Conservation (phyloP, 1,140 invertebrate species). For the Sminthurides bifidus region DNA sequence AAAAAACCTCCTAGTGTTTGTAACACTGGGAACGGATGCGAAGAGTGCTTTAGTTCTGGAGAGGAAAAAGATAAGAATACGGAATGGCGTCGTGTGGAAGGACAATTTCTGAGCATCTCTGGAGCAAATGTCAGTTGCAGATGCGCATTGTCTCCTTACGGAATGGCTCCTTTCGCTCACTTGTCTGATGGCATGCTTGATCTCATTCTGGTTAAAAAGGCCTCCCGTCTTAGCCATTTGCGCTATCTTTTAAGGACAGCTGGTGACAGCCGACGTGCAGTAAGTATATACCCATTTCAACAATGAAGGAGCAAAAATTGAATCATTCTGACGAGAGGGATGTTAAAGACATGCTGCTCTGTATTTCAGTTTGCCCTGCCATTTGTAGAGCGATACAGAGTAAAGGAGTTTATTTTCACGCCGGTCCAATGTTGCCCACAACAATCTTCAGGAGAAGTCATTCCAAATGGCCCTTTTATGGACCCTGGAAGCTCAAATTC, state of each 20-base stretch:
- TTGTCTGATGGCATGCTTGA: slow-evolving; percentile 70
- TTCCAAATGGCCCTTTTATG: slow-evolving; percentile 35
- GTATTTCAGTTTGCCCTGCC: slow-evolving; percentile 53
- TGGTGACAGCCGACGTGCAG: slow-evolving; percentile 30
- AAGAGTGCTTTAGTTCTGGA: slow-evolving; percentile 19
- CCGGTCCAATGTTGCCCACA: slow-evolving; percentile 37
- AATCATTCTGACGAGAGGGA: neutral
- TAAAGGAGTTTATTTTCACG: slow-evolving; percentile 59
- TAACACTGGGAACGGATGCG: slow-evolving; percentile 28
- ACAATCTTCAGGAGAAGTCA: slow-evolving; percentile 33
- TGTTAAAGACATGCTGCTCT: slow-evolving; percentile 11
- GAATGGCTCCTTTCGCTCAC: slow-evolving; percentile 66
- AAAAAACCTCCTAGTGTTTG: slow-evolving; percentile 19
- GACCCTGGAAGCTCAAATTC: slow-evolving; percentile 20
- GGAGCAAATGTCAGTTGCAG: slow-evolving; percentile 28
- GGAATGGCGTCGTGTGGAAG: slow-evolving; percentile 32
- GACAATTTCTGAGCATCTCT: slow-evolving; percentile 26
- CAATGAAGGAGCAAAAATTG: no score
- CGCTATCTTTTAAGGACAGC: slow-evolving; percentile 46
- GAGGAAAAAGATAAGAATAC: slow-evolving; percentile 10
- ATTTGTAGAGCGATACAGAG: slow-evolving; percentile 64
- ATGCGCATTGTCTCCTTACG: slow-evolving; percentile 38
- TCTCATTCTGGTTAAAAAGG: slow-evolving; percentile 61
- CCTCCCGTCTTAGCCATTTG: slow-evolving; percentile 60
- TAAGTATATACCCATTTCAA: no score